Percentiles rank a stretch among this genome's conserved stretches.
phyloP scores from a whole-genome alignment of 2,888 invertebrate genomes.

The Parochlus steinenii region DNA sequence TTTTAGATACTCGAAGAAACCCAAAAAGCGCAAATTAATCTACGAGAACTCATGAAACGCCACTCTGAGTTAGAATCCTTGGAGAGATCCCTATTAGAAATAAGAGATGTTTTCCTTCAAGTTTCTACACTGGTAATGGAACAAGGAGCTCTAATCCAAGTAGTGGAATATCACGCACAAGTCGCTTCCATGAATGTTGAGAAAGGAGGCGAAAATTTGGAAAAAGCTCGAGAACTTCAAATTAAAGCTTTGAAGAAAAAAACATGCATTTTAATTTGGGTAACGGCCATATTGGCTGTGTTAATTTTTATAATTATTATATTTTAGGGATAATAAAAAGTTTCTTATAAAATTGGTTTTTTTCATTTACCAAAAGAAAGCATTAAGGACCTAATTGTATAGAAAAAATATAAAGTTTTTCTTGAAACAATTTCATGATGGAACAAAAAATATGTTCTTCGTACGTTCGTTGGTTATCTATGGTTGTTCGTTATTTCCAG shows the following conservation, averaged over 20 bases:
- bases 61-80: constrained; percentile 27
- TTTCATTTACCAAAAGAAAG: no score
- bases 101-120: constrained; percentile 28
- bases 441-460: no score
- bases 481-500: no score
- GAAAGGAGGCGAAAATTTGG: constrained; percentile 24
- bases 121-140: constrained; percentile 29
- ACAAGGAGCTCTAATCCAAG: constrained; percentile 28
- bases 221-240: constrained; percentile 18
- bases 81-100: constrained; percentile 29
- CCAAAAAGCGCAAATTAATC: constrained; percentile 25
- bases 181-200: constrained; percentile 26
- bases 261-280: constrained; percentile 16
- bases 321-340: no score
- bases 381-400: no score
- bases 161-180: constrained; percentile 29
- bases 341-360: no score
- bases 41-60: constrained; percentile 28
- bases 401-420: no score
- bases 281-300: constrained; percentile 13
- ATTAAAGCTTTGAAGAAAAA: constrained; percentile 18
- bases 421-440: no score
- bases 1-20: constrained; percentile 29
- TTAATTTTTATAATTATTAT: constrained; percentile 13
- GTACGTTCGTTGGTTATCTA: no score